Percentiles rank a stretch among this genome's conserved stretches.
phyloP scores from a whole-genome alignment of 2,888 invertebrate genomes.

The Drosophila differens region DNA sequence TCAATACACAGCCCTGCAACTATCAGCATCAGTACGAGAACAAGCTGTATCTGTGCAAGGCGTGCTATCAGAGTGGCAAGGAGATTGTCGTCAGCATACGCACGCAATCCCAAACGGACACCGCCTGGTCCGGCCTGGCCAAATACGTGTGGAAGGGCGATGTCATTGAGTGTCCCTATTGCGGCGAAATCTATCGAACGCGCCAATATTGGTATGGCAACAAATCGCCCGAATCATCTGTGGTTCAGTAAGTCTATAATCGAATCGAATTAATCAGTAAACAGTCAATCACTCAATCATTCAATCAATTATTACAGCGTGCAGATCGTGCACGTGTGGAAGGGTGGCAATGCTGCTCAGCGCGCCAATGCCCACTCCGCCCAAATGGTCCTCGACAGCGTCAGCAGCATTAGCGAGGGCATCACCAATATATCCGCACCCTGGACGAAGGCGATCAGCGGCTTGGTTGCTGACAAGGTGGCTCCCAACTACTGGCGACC shows the following conservation, averaged over 20 bases:
- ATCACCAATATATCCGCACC: constrained; percentile 89
- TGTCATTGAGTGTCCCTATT: constrained; percentile 91
- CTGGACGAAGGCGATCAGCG: constrained; percentile 89
- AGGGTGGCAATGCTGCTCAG: constrained; percentile 86
- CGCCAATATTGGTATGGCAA: constrained; percentile 94
- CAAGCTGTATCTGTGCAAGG: constrained; percentile 88
- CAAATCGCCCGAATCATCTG: constrained; percentile 89
- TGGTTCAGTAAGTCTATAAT: constrained; percentile 85
- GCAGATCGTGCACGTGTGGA: constrained; percentile 90
- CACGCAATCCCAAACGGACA: constrained; percentile 81
- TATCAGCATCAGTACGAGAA: constrained; percentile 92
- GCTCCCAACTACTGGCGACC: constrained; percentile 93
- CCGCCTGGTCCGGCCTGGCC: constrained; percentile 89
- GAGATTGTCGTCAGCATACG: constrained; percentile 82
- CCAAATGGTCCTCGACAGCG: constrained; percentile 88
- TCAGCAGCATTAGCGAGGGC: constrained; percentile 88
- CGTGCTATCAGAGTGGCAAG: constrained; percentile 87
- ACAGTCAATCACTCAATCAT: not conserved
- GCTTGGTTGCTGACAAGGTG: constrained; percentile 90
- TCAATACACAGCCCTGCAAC: constrained; percentile 85
- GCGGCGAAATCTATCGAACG: constrained; percentile 87
- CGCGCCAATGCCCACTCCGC: constrained; percentile 87
- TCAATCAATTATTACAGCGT: constrained; percentile 80
- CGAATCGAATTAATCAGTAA: not conserved
- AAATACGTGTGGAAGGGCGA: constrained; percentile 93